phyloP scores from a whole-genome alignment of 2,888 invertebrate genomes.

The Lepidocyrtoides sp. region DNA sequence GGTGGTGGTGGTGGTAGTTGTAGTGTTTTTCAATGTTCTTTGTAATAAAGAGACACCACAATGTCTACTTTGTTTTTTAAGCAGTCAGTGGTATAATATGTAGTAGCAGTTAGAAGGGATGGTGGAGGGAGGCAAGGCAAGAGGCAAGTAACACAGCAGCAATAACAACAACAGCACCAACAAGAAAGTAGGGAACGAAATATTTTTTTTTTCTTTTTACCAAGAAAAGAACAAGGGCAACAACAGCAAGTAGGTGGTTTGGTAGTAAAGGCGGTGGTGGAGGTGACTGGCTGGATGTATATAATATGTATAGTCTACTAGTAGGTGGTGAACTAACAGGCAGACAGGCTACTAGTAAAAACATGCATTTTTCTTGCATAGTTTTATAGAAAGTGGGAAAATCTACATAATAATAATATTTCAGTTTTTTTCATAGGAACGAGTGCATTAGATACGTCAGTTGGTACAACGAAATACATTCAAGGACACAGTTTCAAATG shows the following conservation, averaged over 20 bases:
- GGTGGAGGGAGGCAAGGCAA: too few relatives aligned
- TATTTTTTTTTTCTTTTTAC: too few relatives aligned
- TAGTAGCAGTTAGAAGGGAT: too few relatives aligned
- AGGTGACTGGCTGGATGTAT: too few relatives aligned
- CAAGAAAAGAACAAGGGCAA: not conserved
- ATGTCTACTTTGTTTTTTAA: conserved; percentile 45
- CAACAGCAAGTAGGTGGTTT: not conserved
- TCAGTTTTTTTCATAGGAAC: not conserved
- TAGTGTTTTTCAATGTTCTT: conserved; percentile 30
- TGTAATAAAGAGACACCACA: conserved; percentile 39
- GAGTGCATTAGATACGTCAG: not conserved
- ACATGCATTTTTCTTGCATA: conserved; percentile 16
- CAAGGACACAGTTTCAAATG: not conserved
- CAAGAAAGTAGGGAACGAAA: conserved; percentile 17
- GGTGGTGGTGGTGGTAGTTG: not conserved
- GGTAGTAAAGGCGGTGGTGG: not conserved
- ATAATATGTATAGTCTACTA: too few relatives aligned
- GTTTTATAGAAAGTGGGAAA: conserved; percentile 7
- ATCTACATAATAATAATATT: conserved; percentile 35
- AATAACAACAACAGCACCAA: conserved; percentile 7
- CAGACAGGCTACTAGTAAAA: not conserved
- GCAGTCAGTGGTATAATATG: not conserved
- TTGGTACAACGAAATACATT: not conserved
- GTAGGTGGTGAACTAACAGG: too few relatives aligned
- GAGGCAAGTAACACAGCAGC: too few relatives aligned